Percentiles rank a stretch among this genome's conserved stretches.
Evolutionary conservation across 2,797 vertebrate genomes (phyloP).

Genomic region (Acrocephalus scirpaceus): DNA sequence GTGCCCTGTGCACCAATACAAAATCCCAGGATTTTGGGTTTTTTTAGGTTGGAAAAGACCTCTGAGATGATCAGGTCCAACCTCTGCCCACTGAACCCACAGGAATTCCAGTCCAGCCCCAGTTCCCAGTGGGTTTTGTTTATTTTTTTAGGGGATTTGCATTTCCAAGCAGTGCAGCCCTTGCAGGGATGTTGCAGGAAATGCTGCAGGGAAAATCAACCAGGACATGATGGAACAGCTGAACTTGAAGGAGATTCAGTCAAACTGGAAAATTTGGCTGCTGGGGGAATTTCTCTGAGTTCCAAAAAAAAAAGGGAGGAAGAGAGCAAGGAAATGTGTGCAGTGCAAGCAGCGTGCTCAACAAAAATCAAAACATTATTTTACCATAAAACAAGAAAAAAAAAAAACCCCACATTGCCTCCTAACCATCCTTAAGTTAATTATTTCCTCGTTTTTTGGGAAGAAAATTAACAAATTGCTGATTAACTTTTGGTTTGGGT

Average conservation of each 20-base stretch:
- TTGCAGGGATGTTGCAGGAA: too few relatives aligned
- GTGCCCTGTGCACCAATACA: background rate
- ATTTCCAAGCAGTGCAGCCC: background rate
- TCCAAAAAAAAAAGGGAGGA: conserved; percentile 43
- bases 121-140: background rate
- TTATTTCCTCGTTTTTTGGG: background rate
- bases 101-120: background rate
- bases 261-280: background rate
- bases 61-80: background rate
- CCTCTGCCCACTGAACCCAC: background rate
- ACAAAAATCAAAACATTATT: conserved; percentile 10
- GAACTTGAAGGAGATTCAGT: accelerated
- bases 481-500: conserved; percentile 71
- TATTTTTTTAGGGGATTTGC: background rate
- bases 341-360: conserved; percentile 55
- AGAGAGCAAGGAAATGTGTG: conserved; percentile 38
- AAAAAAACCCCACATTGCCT: background rate
- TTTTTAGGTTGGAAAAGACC: background rate
- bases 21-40: background rate
- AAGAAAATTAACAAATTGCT: background rate
- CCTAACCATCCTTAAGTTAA: conserved; percentile 38
- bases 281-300: background rate
- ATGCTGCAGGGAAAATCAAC: background rate
- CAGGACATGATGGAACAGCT: background rate
- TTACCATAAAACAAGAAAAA: conserved; percentile 37